These are phyloP conservation scores for Sprattus sprattus DNA, from an alignment of 2,113 vertebrate genomes.

Conservation along the genomic window DNA sequence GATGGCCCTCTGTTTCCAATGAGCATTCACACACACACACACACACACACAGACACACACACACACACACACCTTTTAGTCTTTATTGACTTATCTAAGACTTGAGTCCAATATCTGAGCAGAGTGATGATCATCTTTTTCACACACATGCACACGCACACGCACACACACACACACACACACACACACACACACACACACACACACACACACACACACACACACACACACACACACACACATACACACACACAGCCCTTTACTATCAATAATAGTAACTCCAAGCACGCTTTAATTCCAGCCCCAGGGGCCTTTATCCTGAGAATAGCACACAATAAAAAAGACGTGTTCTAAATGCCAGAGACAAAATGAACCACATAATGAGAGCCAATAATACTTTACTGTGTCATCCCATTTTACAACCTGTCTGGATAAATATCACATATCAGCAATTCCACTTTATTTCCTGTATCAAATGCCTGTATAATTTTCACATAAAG, in stretches of 20 bases:
- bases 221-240: not conserved
- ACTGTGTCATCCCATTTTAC: not conserved
- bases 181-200: not conserved
- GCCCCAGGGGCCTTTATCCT: not conserved
- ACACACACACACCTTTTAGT: too few relatives aligned
- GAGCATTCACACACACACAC: too few relatives aligned
- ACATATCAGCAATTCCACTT: not conserved
- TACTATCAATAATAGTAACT: not conserved
- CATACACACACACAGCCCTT: not conserved
- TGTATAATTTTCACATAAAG: not conserved
- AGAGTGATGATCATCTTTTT: too few relatives aligned
- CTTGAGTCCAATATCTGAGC: too few relatives aligned
- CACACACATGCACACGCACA: not conserved
- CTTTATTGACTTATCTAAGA: too few relatives aligned
- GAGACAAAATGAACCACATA: not conserved
- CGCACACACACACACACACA: constrained; percentile 1
- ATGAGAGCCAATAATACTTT: not conserved
- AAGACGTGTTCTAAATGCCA: not conserved
- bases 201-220: too few relatives aligned
- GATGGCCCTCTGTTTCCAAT: not conserved
- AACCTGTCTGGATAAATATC: not conserved
- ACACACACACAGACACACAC: too few relatives aligned
- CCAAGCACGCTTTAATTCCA: not conserved
- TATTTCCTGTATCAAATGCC: not conserved
- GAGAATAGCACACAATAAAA: not conserved